phyloP scores from a whole-genome alignment of 2,113 vertebrate genomes.

The Rousettus leschenaultii region DNA sequence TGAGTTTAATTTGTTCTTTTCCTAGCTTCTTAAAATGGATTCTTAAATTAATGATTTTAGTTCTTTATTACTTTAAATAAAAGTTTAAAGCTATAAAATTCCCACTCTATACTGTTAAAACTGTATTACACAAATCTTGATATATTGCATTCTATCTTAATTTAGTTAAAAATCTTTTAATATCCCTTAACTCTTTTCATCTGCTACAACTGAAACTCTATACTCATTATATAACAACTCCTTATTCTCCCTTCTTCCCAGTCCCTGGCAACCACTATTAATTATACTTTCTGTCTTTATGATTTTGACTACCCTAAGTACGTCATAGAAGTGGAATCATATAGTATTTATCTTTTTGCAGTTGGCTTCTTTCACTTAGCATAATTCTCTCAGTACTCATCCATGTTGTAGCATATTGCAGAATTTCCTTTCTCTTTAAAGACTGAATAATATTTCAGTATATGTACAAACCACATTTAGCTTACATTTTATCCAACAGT shows the following conservation, averaged over 20 bases:
- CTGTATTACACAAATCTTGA: neutral
- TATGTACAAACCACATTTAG: neutral
- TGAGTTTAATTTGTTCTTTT: neutral
- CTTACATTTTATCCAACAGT: neutral
- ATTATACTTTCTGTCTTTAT: neutral
- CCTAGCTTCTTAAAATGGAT: neutral
- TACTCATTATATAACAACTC: neutral
- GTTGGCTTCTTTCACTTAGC: neutral
- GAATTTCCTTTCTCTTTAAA: neutral
- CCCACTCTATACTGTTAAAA: neutral
- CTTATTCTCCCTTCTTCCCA: neutral
- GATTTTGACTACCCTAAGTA: neutral
- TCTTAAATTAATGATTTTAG: neutral
- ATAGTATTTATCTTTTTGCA: neutral
- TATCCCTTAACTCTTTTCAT: neutral
- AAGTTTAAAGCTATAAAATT: neutral
- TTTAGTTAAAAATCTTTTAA: neutral
- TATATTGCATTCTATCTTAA: neutral
- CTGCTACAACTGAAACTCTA: neutral
- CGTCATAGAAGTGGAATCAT: neutral
- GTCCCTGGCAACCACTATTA: neutral
- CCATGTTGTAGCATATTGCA: neutral
- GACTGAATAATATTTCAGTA: neutral
- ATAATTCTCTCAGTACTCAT: neutral
- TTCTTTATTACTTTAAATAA: neutral